Percentiles rank a stretch among this genome's conserved stretches.
Evolutionary conservation across 2,797 vertebrate genomes (phyloP).

Genomic region (Megaceryle alcyon): DNA sequence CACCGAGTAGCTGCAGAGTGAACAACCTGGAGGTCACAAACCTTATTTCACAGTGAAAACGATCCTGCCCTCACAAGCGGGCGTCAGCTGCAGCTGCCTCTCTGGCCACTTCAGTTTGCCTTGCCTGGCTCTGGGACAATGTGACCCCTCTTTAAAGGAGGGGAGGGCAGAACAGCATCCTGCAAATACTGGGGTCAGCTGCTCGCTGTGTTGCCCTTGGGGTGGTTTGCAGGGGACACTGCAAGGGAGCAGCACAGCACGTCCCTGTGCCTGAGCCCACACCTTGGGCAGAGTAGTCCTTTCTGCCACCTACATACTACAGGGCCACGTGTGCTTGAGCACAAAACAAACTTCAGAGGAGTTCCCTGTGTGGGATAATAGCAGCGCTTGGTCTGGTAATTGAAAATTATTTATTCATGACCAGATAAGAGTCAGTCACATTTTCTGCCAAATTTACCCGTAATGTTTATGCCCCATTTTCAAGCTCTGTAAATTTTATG

Average conservation of each 20-base stretch:
- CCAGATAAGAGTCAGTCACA: slow-evolving; percentile 75
- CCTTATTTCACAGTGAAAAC: neutral
- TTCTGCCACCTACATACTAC: neutral
- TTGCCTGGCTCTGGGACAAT: neutral
- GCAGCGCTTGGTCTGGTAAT: slow-evolving; percentile 64
- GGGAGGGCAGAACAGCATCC: neutral
- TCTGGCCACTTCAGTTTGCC: neutral
- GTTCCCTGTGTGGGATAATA: slow-evolving; percentile 56
- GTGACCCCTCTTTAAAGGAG: neutral
- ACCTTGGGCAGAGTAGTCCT: neutral
- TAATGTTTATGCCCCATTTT: slow-evolving; percentile 80
- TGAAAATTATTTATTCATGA: slow-evolving; percentile 84
- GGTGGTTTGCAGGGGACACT: neutral
- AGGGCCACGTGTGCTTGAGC: neutral
- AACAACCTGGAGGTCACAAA: neutral
- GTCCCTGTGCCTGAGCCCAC: neutral
- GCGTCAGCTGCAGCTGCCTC: neutral
- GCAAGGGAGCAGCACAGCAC: neutral
- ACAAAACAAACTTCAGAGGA: slow-evolving; percentile 69
- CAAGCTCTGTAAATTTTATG: slow-evolving; percentile 84
- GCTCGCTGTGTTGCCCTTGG: neutral
- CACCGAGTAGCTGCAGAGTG: neutral
- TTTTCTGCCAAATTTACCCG: slow-evolving; percentile 84
- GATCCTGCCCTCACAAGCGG: neutral
- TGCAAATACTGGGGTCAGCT: neutral